Conservation (phyloP, 2,888 invertebrate species). For the Frankliniella fusca region DNA sequence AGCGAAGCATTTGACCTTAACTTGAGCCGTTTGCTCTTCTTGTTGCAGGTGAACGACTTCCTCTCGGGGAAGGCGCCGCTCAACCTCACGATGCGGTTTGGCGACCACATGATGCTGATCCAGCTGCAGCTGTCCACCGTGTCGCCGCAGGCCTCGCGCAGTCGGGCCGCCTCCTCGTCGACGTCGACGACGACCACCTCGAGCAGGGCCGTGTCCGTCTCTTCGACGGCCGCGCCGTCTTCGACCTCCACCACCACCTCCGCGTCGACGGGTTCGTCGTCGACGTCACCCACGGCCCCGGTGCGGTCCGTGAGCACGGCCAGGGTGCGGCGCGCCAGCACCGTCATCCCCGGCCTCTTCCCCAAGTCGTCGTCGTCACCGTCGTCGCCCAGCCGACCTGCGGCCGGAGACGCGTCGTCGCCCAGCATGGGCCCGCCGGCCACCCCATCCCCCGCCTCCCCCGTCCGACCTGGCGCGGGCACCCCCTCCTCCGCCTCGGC, state of each 20-base stretch:
- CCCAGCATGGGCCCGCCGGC: conserved; percentile 16
- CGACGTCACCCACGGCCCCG: conserved; percentile 35
- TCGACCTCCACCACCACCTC: conserved; percentile 47
- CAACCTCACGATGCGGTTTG: conserved; percentile 90
- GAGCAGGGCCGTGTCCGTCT: conserved; percentile 35
- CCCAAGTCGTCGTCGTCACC: conserved; percentile 32
- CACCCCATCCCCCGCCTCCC: conserved; percentile 31
- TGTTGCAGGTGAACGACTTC: conserved; percentile 79
- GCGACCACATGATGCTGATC: conserved; percentile 97
- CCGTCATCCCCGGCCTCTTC: conserved; percentile 33
- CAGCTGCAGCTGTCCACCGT: conserved; percentile 90
- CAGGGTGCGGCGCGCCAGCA: conserved; percentile 30
- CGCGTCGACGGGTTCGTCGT: conserved; percentile 35
- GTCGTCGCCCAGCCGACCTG: conserved; percentile 33
- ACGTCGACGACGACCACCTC: conserved; percentile 35
- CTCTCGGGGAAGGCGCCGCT: conserved; percentile 90
- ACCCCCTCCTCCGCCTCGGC: conserved; percentile 30
- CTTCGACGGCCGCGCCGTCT: conserved; percentile 38
- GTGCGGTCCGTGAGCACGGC: conserved; percentile 32
- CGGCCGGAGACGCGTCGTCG: conserved; percentile 37
- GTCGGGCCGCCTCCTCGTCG: conserved; percentile 27
- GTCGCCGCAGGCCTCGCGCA: conserved; percentile 53
- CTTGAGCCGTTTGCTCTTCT: conserved; percentile 19
- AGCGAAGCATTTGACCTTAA: too few species aligned
- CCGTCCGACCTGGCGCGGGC: conserved; percentile 27